These are phyloP conservation scores for Mythimna impura DNA, from an alignment of 2,888 invertebrate genomes.

Conservation along the genomic window DNA sequence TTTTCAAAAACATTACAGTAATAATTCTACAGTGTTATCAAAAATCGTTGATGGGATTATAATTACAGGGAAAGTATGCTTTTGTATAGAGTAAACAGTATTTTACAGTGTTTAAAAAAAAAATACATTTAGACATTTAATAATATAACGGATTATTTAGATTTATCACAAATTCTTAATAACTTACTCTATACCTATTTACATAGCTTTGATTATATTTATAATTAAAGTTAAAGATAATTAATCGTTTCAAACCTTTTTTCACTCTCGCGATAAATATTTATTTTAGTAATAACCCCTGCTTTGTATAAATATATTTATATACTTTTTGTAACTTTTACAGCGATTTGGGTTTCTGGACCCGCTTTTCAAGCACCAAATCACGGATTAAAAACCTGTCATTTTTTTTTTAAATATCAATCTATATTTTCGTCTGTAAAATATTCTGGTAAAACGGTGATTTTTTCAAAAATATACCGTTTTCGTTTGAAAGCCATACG, in stretches of 20 bases:
- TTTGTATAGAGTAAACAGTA: not conserved
- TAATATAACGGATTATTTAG: constrained; percentile 2
- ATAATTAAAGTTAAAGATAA: constrained; percentile 12
- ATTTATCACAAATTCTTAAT: constrained; percentile 42
- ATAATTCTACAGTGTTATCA: constrained; percentile 1
- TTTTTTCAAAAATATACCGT: no score
- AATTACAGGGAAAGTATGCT: not conserved
- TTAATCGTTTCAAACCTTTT: constrained; percentile 18
- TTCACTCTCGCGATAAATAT: not conserved
- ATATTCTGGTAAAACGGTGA: not conserved
- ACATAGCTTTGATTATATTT: constrained; percentile 3
- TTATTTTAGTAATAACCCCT: not conserved
- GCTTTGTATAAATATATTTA: not conserved
- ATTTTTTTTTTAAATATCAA: not conserved
- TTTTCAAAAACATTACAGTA: not conserved
- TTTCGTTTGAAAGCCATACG: not conserved
- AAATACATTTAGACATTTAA: constrained; percentile 7
- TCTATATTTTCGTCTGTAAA: not conserved
- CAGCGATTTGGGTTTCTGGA: constrained; percentile 8
- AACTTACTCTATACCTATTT: constrained; percentile 28
- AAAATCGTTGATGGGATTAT: constrained; percentile 7
- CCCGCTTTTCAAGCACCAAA: constrained; percentile 13
- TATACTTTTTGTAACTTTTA: not conserved
- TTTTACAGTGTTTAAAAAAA: constrained; percentile 16
- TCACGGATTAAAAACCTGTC: not conserved